Evolutionary conservation across 2,113 vertebrate genomes (phyloP), one percentile per base, ranked within the genome.

Genomic region (Daubentonia madagascariensis): DNA sequence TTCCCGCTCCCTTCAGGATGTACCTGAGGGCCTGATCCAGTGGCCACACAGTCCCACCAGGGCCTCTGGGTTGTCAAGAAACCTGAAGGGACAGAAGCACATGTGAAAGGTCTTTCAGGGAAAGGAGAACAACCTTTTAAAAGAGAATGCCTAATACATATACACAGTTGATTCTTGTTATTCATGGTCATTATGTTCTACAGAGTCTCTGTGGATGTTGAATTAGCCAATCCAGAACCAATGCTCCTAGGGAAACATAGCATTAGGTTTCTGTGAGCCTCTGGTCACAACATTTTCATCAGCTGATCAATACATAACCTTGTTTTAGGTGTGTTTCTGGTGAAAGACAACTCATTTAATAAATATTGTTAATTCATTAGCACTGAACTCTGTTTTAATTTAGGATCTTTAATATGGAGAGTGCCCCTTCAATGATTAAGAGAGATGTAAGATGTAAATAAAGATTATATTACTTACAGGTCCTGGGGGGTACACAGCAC

Each of bases 1-100:
- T 30, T 35, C 78, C 52, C 40, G 2, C 17, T 43, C 52, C 22
- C 37, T 61, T n/a, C 6, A 25, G 43, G 78, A 96, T 89, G 5
- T 94, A 98, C 98, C 97, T 96, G 98, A 97, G 73, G 80, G 30
- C 12, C 17, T 81, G 57, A 18, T 48, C 83, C 83, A 40, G 80
- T 1, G 32, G 45, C 86, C 20, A 48, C 65, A 80, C 4, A 92
- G 90, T 94, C 70, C n/a, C 94, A 96, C 7, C 1, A 98, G 87
- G 59, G 28, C 40, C 70, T 93, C 84, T 0, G 97, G 97, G 45
- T 45, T 73, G 25, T 92, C 76, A 16, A 96, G 75, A 68, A 94
- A 98, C 96, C 98, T 98, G 96, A 20, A 50, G 43, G 85, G 61
- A 84, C 30, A 96, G 83, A 93, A 79, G 75, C 18, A 50, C 2